Percentiles rank a stretch among this genome's conserved stretches.
Conservation (phyloP, 2,113 vertebrate species). For the Pomatostomus ruficeps region DNA sequence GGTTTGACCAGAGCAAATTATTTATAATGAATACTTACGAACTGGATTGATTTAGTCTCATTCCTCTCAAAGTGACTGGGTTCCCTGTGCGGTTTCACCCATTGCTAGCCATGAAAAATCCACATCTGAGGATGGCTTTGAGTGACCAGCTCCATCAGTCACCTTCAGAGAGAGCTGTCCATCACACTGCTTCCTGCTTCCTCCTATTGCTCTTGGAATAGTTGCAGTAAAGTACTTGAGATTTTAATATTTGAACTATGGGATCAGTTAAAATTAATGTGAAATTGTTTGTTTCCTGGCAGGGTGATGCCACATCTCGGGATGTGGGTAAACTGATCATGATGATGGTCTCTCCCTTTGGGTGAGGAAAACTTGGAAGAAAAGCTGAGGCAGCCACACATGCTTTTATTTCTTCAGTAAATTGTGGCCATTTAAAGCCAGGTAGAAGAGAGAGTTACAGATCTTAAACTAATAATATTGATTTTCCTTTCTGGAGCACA, state of each 20-base stretch:
- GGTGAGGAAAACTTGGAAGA: background rate
- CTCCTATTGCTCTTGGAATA: background rate
- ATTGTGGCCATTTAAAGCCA: background rate
- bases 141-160: background rate
- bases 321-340: background rate
- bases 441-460: background rate
- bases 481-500: background rate
- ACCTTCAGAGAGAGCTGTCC: background rate
- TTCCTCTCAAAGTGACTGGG: background rate
- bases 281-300: background rate
- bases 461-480: background rate
- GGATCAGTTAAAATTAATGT: background rate
- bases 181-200: background rate
- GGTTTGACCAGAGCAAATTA: background rate
- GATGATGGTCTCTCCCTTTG: background rate
- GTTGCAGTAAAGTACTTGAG: background rate
- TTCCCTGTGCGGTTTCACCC: background rate
- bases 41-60: background rate
- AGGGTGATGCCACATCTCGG: background rate
- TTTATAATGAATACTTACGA: background rate
- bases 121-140: background rate
- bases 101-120: background rate
- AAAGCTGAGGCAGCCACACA: background rate
- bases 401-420: background rate
- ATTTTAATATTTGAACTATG: background rate